A percentile compares a stretch with the other conserved stretches of the same genome.
Conservation (phyloP, 2,797 vertebrate genomes). For the Cossypha heuglini region DNA sequence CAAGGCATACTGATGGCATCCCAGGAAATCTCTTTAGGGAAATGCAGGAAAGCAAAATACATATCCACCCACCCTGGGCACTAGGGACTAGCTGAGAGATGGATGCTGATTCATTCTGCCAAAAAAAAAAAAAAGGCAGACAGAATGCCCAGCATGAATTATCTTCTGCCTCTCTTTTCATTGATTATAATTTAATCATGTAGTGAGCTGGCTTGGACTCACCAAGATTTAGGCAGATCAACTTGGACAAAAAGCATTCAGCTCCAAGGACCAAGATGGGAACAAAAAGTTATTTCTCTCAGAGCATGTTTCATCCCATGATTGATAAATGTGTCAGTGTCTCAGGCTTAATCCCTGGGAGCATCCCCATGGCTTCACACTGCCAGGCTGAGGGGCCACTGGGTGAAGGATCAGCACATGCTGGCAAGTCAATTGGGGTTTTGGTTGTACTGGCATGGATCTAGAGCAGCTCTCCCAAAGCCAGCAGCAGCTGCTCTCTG, state of each 20-base stretch:
- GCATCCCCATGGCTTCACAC: background rate
- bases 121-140: background rate
- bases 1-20: background rate
- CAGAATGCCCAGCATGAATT: background rate
- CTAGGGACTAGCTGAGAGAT: background rate
- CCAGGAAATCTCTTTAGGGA: background rate
- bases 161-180: background rate
- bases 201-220: background rate
- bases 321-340: background rate
- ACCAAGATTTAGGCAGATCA: background rate
- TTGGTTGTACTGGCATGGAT: background rate
- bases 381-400: background rate
- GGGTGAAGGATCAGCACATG: background rate
- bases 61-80: background rate
- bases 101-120: background rate
- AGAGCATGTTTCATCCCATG: background rate
- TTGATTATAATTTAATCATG: background rate
- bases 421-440: background rate
- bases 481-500: background rate
- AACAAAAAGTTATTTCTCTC: background rate
- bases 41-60: background rate
- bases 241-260: background rate
- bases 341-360: background rate
- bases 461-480: background rate
- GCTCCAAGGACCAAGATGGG: background rate